phyloP scores from a whole-genome alignment of 2,888 invertebrate genomes.

The Phalangium opilio region DNA sequence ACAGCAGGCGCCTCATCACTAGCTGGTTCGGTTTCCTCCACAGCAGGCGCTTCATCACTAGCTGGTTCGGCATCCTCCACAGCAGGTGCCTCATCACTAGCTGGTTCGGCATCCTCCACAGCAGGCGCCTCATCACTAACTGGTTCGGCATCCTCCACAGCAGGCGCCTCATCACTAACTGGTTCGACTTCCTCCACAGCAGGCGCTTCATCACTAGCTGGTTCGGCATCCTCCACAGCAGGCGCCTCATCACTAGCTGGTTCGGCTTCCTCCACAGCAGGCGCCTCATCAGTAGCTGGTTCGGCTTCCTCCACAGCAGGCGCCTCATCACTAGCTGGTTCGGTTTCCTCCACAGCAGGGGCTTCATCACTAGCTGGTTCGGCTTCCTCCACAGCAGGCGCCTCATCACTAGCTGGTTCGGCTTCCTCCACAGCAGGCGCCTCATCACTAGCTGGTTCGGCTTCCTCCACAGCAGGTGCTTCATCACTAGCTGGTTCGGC shows the following conservation, averaged over 20 bases:
- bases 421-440: background rate
- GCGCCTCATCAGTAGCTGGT: background rate
- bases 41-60: background rate
- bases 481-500: too few relatives aligned
- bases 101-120: background rate
- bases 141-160: background rate
- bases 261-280: slow-evolving; percentile 2
- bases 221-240: background rate
- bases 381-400: background rate
- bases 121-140: background rate
- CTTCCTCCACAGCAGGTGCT: too few relatives aligned
- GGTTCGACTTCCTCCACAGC: background rate
- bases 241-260: background rate
- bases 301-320: slow-evolving; percentile 3
- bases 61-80: background rate
- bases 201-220: background rate
- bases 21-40: background rate
- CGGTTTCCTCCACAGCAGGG: background rate
- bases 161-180: background rate
- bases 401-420: background rate
- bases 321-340: background rate
- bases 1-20: background rate
- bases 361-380: background rate
- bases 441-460: background rate
- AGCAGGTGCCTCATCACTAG: background rate